phyloP scores from a whole-genome alignment of 2,113 vertebrate species.

The Dasyprocta punctata region DNA sequence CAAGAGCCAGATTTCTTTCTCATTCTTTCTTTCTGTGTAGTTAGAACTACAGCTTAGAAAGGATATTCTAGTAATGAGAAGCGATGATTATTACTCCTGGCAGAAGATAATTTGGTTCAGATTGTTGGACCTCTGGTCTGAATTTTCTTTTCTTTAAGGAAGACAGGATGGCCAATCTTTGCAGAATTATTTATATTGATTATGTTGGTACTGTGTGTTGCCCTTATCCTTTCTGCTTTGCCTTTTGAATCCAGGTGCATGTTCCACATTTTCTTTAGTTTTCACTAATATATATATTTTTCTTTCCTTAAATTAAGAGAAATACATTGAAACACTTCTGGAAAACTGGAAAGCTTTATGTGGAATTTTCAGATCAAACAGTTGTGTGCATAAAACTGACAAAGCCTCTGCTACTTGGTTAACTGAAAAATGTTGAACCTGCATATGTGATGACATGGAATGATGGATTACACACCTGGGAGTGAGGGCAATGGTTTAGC shows the following conservation, averaged over 20 bases:
- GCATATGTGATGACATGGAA: not conserved
- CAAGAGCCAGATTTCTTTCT: slow-evolving; percentile 66
- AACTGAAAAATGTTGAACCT: not conserved
- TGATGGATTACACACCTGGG: slow-evolving; percentile 23
- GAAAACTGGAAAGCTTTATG: not conserved
- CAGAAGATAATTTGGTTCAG: slow-evolving; percentile 11
- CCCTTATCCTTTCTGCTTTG: not conserved
- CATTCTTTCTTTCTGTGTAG: slow-evolving; percentile 37
- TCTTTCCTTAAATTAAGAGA: not conserved
- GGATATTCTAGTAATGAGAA: not conserved
- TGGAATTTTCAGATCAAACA: not conserved
- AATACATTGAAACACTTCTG: slow-evolving; percentile 22
- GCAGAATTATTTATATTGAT: slow-evolving; percentile 48
- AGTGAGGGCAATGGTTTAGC: not conserved
- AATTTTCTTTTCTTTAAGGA: slow-evolving; percentile 36
- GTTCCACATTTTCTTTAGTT: not conserved
- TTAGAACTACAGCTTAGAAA: not conserved
- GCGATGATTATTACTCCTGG: not conserved
- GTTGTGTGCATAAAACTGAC: not conserved
- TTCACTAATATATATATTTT: not conserved
- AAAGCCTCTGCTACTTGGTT: not conserved
- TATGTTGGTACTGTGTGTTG: not conserved
- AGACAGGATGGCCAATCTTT: not conserved
- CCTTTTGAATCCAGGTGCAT: not conserved
- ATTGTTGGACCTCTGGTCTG: not conserved